Conservation (phyloP, 2,113 vertebrate species). For the Chiloscyllium plagiosum region DNA sequence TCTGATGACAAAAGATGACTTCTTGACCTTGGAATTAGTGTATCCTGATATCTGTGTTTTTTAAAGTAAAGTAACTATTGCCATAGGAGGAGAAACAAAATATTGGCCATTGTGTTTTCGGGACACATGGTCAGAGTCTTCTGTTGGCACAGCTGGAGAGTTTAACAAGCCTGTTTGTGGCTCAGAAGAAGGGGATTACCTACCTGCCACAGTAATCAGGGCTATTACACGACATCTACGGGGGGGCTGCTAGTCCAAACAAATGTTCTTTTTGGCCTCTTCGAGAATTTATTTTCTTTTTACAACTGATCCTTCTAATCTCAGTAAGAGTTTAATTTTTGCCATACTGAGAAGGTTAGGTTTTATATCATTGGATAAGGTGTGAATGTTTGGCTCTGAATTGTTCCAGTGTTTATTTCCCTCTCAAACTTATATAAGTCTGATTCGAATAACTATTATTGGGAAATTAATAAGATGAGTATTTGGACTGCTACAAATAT, state of each 20-base stretch:
- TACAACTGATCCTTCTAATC: conserved; percentile 37
- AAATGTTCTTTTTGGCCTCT: conserved; percentile 32
- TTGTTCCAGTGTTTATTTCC: neutral
- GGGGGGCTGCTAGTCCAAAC: conserved; percentile 38
- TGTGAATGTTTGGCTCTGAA: neutral
- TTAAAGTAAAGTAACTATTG: conserved; percentile 28
- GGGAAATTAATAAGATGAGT: neutral
- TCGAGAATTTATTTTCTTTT: conserved; percentile 39
- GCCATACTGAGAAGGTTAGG: conserved; percentile 34
- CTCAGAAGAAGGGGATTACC: conserved; percentile 28
- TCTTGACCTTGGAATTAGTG: conserved; percentile 38
- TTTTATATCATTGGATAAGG: conserved; percentile 27
- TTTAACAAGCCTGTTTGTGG: conserved; percentile 37
- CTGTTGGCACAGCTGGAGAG: conserved; percentile 41
- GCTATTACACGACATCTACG: conserved; percentile 27
- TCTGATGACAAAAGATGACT: conserved; percentile 37
- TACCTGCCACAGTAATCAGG: conserved; percentile 8
- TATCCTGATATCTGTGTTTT: conserved; percentile 33
- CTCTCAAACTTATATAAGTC: neutral
- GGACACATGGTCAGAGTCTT: conserved; percentile 35
- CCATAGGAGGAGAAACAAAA: conserved; percentile 32
- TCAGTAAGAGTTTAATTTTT: conserved; percentile 39
- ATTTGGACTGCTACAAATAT: neutral
- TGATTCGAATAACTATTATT: neutral
- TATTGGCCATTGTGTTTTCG: conserved; percentile 33